phyloP scores from a whole-genome alignment of 2,888 invertebrate species.

The Cosmia trapezina region DNA sequence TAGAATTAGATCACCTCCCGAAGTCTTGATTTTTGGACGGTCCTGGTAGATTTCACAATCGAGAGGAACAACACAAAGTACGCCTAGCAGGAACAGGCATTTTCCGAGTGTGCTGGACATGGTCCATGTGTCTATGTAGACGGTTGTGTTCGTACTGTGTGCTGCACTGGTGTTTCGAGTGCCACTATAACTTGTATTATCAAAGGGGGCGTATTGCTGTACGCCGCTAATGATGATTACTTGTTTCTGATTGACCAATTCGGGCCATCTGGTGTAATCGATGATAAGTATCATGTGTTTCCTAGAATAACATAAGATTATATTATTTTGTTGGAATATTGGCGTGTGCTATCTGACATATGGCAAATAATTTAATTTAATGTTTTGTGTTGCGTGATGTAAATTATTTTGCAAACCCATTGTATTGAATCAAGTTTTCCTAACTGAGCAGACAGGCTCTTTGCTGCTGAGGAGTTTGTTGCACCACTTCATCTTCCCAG shows the following conservation, averaged over 20 bases:
- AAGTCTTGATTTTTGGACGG: constrained; percentile 88
- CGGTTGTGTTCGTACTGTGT: constrained; percentile 54
- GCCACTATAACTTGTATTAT: constrained; percentile 23
- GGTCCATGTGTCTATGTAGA: constrained; percentile 64
- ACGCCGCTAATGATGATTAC: constrained; percentile 54
- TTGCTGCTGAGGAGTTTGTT: too few species aligned
- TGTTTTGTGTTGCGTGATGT: too few species aligned
- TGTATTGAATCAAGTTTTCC: too few species aligned
- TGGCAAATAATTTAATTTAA: too few species aligned
- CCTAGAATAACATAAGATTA: constrained; percentile 17
- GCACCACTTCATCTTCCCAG: too few species aligned
- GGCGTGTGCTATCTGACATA: too few species aligned
- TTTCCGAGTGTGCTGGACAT: constrained; percentile 74
- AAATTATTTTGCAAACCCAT: too few species aligned
- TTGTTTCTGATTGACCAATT: constrained; percentile 7
- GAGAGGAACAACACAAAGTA: constrained; percentile 69
- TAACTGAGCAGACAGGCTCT: too few species aligned
- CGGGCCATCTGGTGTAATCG: constrained; percentile 51
- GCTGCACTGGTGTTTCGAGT: neutral
- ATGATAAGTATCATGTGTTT: too few species aligned
- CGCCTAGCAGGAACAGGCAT: constrained; percentile 67
- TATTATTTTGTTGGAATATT: too few species aligned
- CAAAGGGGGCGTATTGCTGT: constrained; percentile 55
- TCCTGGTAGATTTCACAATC: constrained; percentile 91
- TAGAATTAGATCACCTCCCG: constrained; percentile 95